Conservation (phyloP, 2,888 invertebrate genomes). For the Lithophane socia region DNA sequence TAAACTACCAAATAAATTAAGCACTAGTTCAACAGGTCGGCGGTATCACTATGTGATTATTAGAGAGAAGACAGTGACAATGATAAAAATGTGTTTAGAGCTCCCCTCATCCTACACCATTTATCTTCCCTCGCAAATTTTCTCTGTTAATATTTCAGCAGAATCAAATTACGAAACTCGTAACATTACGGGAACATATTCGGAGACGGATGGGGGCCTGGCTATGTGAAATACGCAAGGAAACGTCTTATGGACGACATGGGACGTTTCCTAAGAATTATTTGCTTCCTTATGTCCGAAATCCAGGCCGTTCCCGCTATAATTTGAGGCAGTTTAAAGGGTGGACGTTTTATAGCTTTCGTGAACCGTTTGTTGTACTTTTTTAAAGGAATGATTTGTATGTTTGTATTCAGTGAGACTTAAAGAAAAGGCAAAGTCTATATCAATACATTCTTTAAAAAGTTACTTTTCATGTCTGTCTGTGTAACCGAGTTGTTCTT, state of each 20-base stretch:
- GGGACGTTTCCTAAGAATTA: slow-evolving; percentile 82
- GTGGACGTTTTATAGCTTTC: slow-evolving; percentile 40
- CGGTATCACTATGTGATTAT: slow-evolving; percentile 57
- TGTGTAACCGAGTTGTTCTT: too few species aligned
- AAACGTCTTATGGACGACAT: slow-evolving; percentile 78
- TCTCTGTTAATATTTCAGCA: slow-evolving; percentile 86
- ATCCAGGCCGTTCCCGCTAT: slow-evolving; percentile 72
- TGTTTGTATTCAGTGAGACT: not conserved
- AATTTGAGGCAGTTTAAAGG: slow-evolving; percentile 74
- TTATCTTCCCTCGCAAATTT: slow-evolving; percentile 79
- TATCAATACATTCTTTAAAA: too few species aligned
- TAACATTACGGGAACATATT: slow-evolving; percentile 81
- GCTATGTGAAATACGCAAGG: slow-evolving; percentile 79
- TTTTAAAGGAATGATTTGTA: not conserved
- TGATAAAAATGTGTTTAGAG: slow-evolving; percentile 70
- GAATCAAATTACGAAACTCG: slow-evolving; percentile 87
- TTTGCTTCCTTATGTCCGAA: slow-evolving; percentile 80
- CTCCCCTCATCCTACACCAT: slow-evolving; percentile 69
- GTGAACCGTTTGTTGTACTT: slow-evolving; percentile 1
- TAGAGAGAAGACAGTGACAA: slow-evolving; percentile 62
- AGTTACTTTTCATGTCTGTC: too few species aligned
- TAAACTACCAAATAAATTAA: slow-evolving; percentile 28
- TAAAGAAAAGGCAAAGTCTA: not conserved
- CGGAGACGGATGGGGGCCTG: slow-evolving; percentile 79
- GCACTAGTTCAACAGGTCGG: slow-evolving; percentile 63